Conservation (phyloP, 2,888 invertebrate genomes). For the Xestoiulus laeticollis region DNA sequence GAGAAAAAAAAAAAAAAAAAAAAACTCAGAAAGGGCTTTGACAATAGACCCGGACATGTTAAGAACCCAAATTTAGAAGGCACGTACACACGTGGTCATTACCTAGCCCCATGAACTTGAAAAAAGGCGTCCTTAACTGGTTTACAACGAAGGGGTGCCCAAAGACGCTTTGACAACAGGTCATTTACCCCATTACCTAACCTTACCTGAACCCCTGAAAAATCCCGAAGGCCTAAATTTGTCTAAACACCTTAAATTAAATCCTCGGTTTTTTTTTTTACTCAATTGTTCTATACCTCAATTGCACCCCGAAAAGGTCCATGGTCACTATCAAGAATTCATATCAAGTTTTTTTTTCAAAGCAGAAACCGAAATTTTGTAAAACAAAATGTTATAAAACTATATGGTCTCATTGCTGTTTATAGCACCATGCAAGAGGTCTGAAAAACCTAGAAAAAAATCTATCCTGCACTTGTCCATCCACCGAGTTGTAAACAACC, state of each 20-base stretch:
- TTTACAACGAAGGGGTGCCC: constrained; percentile 43
- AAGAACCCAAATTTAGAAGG: neutral
- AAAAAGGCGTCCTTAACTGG: constrained; percentile 12
- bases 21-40: too few relatives aligned
- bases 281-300: neutral
- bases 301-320: neutral
- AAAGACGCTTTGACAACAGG: constrained; percentile 2
- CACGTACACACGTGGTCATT: neutral
- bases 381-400: neutral
- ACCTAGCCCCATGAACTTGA: neutral
- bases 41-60: too few relatives aligned
- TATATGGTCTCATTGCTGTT: constrained; percentile 17
- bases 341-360: neutral
- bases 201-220: constrained; percentile 30
- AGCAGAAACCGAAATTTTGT: neutral
- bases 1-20: too few relatives aligned
- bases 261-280: neutral
- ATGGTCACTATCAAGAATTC: constrained; percentile 16
- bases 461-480: neutral
- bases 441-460: neutral
- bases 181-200: constrained; percentile 41
- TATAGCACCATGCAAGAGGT: neutral
- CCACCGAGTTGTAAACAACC: constrained; percentile 4
- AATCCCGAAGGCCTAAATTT: neutral
- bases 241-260: neutral